phyloP scores from a whole-genome alignment of 2,888 invertebrate genomes.

The Oxyscelio sp. region DNA sequence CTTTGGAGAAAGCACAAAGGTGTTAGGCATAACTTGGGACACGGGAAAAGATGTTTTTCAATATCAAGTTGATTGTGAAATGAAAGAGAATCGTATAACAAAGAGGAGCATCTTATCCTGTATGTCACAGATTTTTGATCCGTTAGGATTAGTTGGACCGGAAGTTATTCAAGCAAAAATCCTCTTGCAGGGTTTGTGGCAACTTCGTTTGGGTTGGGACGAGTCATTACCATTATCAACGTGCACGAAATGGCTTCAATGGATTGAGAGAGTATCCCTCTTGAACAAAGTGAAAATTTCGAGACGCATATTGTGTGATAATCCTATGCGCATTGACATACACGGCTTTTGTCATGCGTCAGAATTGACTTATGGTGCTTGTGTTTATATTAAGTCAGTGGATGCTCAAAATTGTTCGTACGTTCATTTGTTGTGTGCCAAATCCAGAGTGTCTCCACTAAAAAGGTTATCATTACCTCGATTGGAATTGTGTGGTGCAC shows the following conservation, averaged over 20 bases:
- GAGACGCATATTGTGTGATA: conserved; percentile 39
- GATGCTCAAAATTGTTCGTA: not conserved
- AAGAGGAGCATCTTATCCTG: conserved; percentile 3
- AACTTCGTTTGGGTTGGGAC: not conserved
- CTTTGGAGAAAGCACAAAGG: conserved; percentile 33
- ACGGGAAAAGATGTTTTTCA: conserved; percentile 11
- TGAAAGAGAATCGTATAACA: not conserved
- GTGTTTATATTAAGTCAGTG: conserved; percentile 2
- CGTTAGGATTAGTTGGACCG: conserved; percentile 4
- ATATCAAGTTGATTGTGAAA: not conserved
- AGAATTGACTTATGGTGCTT: conserved; percentile 23
- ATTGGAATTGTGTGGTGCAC: conserved; percentile 11
- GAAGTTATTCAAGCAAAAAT: conserved; percentile 6
- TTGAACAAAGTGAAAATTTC: conserved; percentile 61
- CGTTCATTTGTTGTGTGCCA: not conserved
- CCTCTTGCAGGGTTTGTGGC: conserved; percentile 16
- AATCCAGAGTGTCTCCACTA: conserved; percentile 9
- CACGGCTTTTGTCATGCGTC: conserved; percentile 59
- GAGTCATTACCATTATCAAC: not conserved
- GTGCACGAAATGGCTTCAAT: conserved; percentile 7
- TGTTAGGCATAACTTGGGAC: not conserved
- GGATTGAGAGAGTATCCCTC: conserved; percentile 29
- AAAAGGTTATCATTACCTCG: not conserved
- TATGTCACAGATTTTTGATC: conserved; percentile 19
- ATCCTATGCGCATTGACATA: conserved; percentile 45